Evolutionary conservation across 2,113 vertebrate genomes (phyloP).

Genomic region (Gopherus flavomarginatus): DNA sequence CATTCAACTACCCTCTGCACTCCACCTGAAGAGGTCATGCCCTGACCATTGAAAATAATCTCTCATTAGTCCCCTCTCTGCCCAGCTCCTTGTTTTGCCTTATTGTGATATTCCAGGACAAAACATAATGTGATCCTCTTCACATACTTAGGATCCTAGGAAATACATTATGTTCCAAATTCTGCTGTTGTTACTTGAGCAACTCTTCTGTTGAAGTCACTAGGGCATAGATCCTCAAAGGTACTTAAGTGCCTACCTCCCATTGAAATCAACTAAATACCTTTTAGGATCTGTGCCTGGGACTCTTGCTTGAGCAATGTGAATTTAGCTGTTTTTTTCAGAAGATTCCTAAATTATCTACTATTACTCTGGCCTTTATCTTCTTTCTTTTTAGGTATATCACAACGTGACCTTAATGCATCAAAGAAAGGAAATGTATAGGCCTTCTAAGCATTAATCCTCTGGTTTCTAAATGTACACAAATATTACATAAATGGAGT

Average conservation of each 20-base stretch:
- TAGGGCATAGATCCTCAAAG: neutral
- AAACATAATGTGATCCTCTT: neutral
- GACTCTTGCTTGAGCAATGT: neutral
- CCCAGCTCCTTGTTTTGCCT: neutral
- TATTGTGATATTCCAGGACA: neutral
- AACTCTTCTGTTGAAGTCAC: neutral
- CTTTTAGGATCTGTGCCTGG: neutral
- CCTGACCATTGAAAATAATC: neutral
- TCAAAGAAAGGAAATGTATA: neutral
- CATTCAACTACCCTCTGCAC: neutral
- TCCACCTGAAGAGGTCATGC: neutral
- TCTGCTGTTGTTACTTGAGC: neutral
- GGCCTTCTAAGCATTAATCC: neutral
- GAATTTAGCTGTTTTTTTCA: neutral
- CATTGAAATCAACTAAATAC: neutral
- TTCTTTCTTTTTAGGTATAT: neutral
- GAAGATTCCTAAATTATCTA: neutral
- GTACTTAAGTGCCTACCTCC: neutral
- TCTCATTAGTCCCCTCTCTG: neutral
- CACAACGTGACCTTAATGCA: neutral
- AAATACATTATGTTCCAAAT: neutral
- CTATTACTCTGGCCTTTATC: neutral
- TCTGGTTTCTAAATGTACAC: neutral
- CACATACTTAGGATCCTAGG: neutral
- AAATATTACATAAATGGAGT: neutral